A percentile compares a stretch with the other conserved stretches of the same genome.
Evolutionary conservation across 2,797 vertebrate species (phyloP).

Genomic region (Rhinatrema bivittatum): DNA sequence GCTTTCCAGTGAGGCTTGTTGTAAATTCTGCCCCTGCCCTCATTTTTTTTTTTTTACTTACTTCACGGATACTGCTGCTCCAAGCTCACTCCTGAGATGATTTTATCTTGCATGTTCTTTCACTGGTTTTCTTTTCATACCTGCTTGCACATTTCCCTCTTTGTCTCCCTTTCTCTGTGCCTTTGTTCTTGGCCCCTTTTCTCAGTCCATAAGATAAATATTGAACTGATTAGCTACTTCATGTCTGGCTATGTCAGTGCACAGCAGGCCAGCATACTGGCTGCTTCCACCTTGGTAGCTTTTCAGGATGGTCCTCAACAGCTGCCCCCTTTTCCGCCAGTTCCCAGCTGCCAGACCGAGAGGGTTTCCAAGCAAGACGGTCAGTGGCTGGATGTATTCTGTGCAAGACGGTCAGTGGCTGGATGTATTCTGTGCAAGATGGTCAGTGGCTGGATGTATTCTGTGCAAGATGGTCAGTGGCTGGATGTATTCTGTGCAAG

Average conservation of each 20-base stretch:
- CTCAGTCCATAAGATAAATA: slow-evolving; percentile 85
- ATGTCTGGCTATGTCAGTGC: slow-evolving; percentile 81
- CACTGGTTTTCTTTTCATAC: slow-evolving; percentile 27
- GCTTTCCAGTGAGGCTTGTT: no score
- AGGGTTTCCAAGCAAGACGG: slow-evolving; percentile 77
- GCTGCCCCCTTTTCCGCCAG: slow-evolving; percentile 75
- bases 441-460: no score
- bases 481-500: no score
- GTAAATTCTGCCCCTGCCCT: no score
- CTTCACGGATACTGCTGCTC: no score
- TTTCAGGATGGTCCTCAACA: slow-evolving; percentile 80
- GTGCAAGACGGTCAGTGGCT: slow-evolving; percentile 39
- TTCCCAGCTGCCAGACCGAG: slow-evolving; percentile 69
- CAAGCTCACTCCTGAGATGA: no score
- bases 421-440: no score
- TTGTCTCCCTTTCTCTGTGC: not conserved
- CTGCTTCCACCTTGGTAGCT: slow-evolving; percentile 74
- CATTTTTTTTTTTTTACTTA: no score
- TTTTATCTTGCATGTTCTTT: slow-evolving; percentile 32
- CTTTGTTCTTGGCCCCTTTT: slow-evolving; percentile 19
- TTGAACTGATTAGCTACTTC: slow-evolving; percentile 83
- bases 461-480: no score
- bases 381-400: slow-evolving; percentile 64
- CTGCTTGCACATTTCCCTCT: not conserved
- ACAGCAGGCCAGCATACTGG: slow-evolving; percentile 79